phyloP scores from a whole-genome alignment of 2,797 vertebrate genomes.

The Phoxinus dragarum region DNA sequence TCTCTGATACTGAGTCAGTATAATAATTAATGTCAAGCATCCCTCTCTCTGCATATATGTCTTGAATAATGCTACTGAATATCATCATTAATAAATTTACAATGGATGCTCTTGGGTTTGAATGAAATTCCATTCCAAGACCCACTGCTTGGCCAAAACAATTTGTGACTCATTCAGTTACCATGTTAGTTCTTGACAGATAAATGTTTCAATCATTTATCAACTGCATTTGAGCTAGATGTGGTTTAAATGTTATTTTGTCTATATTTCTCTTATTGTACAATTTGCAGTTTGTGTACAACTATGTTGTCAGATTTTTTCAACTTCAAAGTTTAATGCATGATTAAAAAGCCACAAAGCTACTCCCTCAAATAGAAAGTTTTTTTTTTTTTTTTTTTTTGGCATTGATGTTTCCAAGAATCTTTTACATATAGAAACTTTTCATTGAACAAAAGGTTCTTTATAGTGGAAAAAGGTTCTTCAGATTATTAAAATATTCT shows the following conservation, averaged over 20 bases:
- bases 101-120: constrained; percentile 15
- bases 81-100: constrained; percentile 1
- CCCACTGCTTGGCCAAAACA: not conserved
- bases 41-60: not conserved
- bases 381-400: too few species aligned
- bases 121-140: constrained; percentile 33
- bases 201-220: constrained; percentile 1
- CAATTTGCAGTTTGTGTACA: not conserved
- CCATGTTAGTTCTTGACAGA: not conserved
- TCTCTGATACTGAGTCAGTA: not conserved
- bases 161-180: constrained; percentile 11
- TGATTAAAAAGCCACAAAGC: not conserved
- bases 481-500: too few species aligned
- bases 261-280: not conserved
- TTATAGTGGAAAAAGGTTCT: too few species aligned
- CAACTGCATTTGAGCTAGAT: constrained; percentile 1
- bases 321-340: not conserved
- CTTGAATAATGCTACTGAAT: not conserved
- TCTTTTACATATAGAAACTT: too few species aligned
- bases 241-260: not conserved
- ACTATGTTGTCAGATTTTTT: not conserved
- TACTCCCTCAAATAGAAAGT: too few species aligned
- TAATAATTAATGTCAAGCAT: not conserved
- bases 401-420: too few species aligned
- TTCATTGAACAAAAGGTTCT: too few species aligned